A percentile compares a stretch with the other conserved stretches of the same genome.
Conservation (phyloP, 2,888 invertebrate genomes). For the Notodonta ziczac region DNA sequence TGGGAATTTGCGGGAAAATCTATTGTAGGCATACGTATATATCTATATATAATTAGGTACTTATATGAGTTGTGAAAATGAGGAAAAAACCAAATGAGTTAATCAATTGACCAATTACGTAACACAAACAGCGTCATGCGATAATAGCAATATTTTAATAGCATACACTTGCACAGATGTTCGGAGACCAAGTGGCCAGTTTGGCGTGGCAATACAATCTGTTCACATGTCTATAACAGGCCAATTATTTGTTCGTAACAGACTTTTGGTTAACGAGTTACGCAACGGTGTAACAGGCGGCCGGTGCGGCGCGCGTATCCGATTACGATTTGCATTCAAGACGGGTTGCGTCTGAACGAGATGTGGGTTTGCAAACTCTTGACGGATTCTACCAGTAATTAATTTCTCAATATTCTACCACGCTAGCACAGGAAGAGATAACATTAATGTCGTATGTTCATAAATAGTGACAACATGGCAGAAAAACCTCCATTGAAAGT, state of each 20-base stretch:
- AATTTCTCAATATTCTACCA: too few relatives aligned
- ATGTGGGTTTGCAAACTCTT: constrained; percentile 2
- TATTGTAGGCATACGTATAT: too few relatives aligned
- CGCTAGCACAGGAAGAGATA: neutral
- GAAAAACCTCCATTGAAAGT: too few relatives aligned
- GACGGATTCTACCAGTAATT: too few relatives aligned
- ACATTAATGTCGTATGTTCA: neutral
- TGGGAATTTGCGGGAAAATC: too few relatives aligned
- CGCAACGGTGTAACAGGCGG: constrained; percentile 34
- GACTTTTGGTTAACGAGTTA: constrained; percentile 21
- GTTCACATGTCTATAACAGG: constrained; percentile 20
- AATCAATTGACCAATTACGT: constrained; percentile 4
- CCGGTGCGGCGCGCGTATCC: constrained; percentile 24
- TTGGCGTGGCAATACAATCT: constrained; percentile 21
- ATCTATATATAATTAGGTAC: too few relatives aligned
- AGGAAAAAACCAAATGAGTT: constrained; percentile 3
- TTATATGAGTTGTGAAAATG: neutral
- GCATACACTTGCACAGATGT: neutral
- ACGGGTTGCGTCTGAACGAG: constrained; percentile 25
- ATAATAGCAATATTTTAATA: constrained; percentile 7
- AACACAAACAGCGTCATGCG: constrained; percentile 6
- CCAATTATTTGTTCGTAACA: constrained; percentile 19
- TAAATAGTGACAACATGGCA: too few relatives aligned
- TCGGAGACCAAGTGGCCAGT: constrained; percentile 11
- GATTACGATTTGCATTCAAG: constrained; percentile 42